Conservation (phyloP, 1,140 invertebrate genomes). For the Platyscapa corneri region DNA sequence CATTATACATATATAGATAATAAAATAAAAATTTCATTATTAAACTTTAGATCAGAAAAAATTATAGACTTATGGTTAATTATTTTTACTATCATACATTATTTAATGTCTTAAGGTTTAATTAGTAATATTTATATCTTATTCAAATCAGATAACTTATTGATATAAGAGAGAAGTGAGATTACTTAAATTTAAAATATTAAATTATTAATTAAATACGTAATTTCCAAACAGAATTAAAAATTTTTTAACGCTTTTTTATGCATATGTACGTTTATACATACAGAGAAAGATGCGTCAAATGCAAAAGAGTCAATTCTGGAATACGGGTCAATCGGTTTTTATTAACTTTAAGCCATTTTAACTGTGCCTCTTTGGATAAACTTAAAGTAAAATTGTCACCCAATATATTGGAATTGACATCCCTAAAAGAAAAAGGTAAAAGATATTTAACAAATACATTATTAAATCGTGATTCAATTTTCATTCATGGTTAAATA, state of each 20-base stretch:
- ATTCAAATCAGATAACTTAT: too few relatives aligned
- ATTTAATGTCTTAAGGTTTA: too few relatives aligned
- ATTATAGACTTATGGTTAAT: too few relatives aligned
- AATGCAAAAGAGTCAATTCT: constrained; percentile 60
- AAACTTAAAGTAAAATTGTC: constrained; percentile 68
- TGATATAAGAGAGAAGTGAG: too few relatives aligned
- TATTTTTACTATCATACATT: too few relatives aligned
- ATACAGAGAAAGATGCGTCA: constrained; percentile 69
- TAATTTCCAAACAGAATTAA: too few relatives aligned
- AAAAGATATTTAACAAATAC: not conserved
- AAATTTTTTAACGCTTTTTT: not conserved
- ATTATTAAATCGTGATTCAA: constrained; percentile 30
- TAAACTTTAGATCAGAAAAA: too few relatives aligned
- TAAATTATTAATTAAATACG: too few relatives aligned
- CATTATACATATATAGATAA: too few relatives aligned
- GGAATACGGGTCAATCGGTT: constrained; percentile 68
- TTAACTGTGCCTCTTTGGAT: constrained; percentile 70
- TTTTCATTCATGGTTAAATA: not conserved
- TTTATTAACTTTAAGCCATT: constrained; percentile 69
- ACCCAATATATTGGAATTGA: constrained; percentile 68
- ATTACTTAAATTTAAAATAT: too few relatives aligned
- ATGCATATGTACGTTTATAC: constrained; percentile 50
- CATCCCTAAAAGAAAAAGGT: constrained; percentile 62
- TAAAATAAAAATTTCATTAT: too few relatives aligned
- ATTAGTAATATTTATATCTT: too few relatives aligned